Percentiles rank a stretch among this genome's conserved stretches.
Evolutionary conservation across 2,113 vertebrate species (phyloP).

Genomic region (Erpornis zantholeuca): DNA sequence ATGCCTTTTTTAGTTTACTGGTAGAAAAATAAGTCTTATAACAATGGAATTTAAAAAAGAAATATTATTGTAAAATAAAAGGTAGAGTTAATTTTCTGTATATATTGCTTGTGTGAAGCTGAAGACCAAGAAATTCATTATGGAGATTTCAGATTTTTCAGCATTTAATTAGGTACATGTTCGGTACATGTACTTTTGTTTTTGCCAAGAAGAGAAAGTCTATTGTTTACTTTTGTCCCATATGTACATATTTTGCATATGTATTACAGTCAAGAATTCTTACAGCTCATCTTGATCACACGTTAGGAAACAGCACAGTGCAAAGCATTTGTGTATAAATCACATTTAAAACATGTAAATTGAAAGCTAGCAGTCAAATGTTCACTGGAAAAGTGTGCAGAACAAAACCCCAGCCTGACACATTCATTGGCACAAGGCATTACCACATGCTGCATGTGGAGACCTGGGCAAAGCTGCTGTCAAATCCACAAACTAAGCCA

Average conservation of each 20-base stretch:
- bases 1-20: not conserved
- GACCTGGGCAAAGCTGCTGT: not conserved
- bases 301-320: not conserved
- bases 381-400: not conserved
- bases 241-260: not conserved
- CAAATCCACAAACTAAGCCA: not conserved
- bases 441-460: not conserved
- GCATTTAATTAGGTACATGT: not conserved
- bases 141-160: not conserved
- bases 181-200: not conserved
- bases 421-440: not conserved
- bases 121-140: not conserved
- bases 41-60: not conserved
- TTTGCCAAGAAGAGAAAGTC: not conserved
- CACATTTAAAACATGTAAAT: not conserved
- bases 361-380: not conserved
- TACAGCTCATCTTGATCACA: not conserved
- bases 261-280: not conserved
- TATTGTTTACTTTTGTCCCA: not conserved
- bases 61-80: not conserved
- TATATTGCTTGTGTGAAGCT: not conserved
- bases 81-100: not conserved
- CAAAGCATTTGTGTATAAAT: not conserved
- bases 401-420: not conserved
- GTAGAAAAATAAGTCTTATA: not conserved